phyloP scores from a whole-genome alignment of 2,888 invertebrate genomes.

The Meliscaeva auricollis region DNA sequence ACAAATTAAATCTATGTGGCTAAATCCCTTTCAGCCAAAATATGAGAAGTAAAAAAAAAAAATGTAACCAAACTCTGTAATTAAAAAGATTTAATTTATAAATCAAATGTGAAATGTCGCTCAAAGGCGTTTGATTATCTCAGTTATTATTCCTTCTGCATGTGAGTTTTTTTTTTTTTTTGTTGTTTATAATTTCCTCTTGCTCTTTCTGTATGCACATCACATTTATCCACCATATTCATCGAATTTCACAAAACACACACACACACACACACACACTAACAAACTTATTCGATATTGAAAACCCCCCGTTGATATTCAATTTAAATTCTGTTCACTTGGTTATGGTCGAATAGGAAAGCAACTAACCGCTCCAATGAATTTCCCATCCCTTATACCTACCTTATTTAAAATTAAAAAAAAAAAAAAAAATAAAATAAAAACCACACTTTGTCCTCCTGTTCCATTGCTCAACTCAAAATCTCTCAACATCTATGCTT shows the following conservation, averaged over 20 bases:
- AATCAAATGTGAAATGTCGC: slow-evolving; percentile 25
- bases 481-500: slow-evolving; percentile 36
- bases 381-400: slow-evolving; percentile 52
- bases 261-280: background rate
- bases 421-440: background rate
- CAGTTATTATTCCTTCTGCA: slow-evolving; percentile 38
- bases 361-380: slow-evolving; percentile 74
- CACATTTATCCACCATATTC: slow-evolving; percentile 29
- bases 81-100: slow-evolving; percentile 35
- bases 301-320: slow-evolving; percentile 53
- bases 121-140: slow-evolving; percentile 16
- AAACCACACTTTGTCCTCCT: background rate
- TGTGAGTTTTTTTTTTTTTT: background rate
- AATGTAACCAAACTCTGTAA: background rate
- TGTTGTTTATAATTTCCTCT: slow-evolving; percentile 1
- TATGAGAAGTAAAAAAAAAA: background rate
- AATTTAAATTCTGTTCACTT: slow-evolving; percentile 73
- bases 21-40: background rate
- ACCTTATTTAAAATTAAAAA: slow-evolving; percentile 53
- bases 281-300: background rate
- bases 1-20: slow-evolving; percentile 20
- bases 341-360: slow-evolving; percentile 73
- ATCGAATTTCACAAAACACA: slow-evolving; percentile 52
- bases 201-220: background rate
- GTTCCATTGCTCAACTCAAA: slow-evolving; percentile 1